Conservation (phyloP, 2,888 invertebrate genomes). For the Xanthorhoe designata region DNA sequence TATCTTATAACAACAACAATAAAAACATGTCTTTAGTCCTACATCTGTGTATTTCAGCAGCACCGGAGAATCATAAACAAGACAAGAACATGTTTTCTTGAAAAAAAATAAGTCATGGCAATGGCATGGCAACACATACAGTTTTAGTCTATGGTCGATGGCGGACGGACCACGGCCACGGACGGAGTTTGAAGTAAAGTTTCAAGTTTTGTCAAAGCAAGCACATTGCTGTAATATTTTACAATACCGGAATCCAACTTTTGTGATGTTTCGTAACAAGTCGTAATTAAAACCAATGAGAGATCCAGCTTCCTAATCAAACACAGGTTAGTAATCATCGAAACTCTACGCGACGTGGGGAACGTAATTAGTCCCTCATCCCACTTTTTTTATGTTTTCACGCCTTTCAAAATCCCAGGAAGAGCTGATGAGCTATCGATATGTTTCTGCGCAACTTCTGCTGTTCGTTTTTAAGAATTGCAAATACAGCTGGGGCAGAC, state of each 20-base stretch:
- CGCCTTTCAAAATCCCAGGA: conserved; percentile 67
- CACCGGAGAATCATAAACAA: too few relatives aligned
- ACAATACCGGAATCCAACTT: conserved; percentile 54
- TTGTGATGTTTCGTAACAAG: conserved; percentile 60
- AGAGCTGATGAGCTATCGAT: conserved; percentile 59
- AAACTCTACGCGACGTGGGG: conserved; percentile 59
- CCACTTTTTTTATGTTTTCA: conserved; percentile 63
- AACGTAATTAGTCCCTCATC: conserved; percentile 70
- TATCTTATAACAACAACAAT: too few relatives aligned
- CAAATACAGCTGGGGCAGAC: conserved; percentile 38
- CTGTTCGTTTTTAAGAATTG: conserved; percentile 40
- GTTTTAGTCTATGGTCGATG: conserved; percentile 59
- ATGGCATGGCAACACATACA: background rate
- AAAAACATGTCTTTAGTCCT: too few relatives aligned
- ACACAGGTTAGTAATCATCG: conserved; percentile 61
- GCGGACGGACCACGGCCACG: conserved; percentile 73
- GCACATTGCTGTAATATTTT: conserved; percentile 65
- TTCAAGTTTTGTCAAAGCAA: conserved; percentile 55
- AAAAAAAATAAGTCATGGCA: too few relatives aligned
- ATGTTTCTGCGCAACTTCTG: conserved; percentile 70
- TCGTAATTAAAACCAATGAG: conserved; percentile 56
- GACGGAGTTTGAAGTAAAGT: conserved; percentile 63
- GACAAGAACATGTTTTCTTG: too few relatives aligned
- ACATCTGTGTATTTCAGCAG: too few relatives aligned
- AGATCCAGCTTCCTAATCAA: conserved; percentile 46